phyloP scores from a whole-genome alignment of 1,140 invertebrate species.

The Stegodyphus mimosarum region DNA sequence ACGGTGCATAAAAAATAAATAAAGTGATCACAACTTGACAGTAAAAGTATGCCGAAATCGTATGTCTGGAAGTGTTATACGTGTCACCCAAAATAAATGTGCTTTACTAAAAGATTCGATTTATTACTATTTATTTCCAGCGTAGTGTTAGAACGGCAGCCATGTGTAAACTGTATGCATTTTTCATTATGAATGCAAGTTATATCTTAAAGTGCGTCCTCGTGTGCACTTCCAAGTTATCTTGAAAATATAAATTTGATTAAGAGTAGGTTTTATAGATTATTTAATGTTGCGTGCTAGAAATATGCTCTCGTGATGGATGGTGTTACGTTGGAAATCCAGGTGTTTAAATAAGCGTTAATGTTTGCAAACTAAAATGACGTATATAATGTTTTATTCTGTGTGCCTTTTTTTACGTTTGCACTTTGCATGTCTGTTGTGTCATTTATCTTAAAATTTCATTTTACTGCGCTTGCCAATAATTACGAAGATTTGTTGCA shows the following conservation, averaged over 20 bases:
- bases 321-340: background rate
- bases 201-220: constrained; percentile 17
- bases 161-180: constrained; percentile 37
- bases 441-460: background rate
- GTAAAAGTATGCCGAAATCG: constrained; percentile 23
- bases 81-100: constrained; percentile 48
- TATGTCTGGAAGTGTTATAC: constrained; percentile 45
- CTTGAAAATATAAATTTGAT: constrained; percentile 40
- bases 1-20: constrained; percentile 7
- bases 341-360: background rate
- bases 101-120: constrained; percentile 35
- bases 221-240: constrained; percentile 24
- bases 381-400: background rate
- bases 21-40: constrained; percentile 26
- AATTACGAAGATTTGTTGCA: background rate
- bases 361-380: background rate
- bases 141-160: background rate
- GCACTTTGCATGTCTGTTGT: background rate
- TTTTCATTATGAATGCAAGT: constrained; percentile 46
- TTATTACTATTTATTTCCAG: constrained; percentile 38
- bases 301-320: constrained; percentile 2
- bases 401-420: background rate
- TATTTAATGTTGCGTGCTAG: constrained; percentile 14
- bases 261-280: constrained; percentile 37
- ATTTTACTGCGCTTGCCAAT: background rate